Base-by-base conservation (phyloP, 2,888 invertebrate species). In the Alloplasta piceator region DNA sequence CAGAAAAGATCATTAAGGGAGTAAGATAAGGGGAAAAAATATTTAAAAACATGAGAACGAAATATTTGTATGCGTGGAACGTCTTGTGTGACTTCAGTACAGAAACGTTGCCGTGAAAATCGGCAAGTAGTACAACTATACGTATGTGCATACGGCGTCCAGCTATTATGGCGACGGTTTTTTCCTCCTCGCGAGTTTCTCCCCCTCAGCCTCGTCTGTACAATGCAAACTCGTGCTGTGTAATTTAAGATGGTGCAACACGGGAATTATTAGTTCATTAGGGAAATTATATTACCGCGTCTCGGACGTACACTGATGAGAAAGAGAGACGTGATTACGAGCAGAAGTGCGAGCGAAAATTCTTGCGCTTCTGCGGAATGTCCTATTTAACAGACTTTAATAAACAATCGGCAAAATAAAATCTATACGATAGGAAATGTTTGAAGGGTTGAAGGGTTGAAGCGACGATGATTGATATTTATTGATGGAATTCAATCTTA, bases 181-280 rank as follows among this genome's bases (percentile, higher is more conserved):
- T 12, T 55, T 36, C 39, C 61, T 14, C 39, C 10, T 14, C 38
- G 36, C 0, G 38, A n/a, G 7, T 10, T 38, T 9, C 38, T 58
- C 50, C 26, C 14, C 16, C 14, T 43, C 55, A 10, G 39, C 16
- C 66, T 26, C 43, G 10, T 38, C 36, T 43, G 16, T 52, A n/a
- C 43, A 14, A 67, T 55, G 43, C 55, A 52, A 55, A n/a, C 73
- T 16, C 43, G 56, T 36, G 16, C 46, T 63, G 43, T 66, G 71
- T 56, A 72, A 82, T 78, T 78, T 55, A 36, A 46, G 55, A 68
- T 56, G 63, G 73, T 68, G 56, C 71, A 50, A 75, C 70, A 52
- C 41, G 50, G 48, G 72, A 73, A 82, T 82, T 76, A 76, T 79
- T 79, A 76, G 72, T 76, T 76, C 75, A 79, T 82, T 76, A 79